A percentile compares a stretch with the other conserved stretches of the same genome.
Conservation (phyloP, 2,888 invertebrate species). For the Chrysodeixis includens region DNA sequence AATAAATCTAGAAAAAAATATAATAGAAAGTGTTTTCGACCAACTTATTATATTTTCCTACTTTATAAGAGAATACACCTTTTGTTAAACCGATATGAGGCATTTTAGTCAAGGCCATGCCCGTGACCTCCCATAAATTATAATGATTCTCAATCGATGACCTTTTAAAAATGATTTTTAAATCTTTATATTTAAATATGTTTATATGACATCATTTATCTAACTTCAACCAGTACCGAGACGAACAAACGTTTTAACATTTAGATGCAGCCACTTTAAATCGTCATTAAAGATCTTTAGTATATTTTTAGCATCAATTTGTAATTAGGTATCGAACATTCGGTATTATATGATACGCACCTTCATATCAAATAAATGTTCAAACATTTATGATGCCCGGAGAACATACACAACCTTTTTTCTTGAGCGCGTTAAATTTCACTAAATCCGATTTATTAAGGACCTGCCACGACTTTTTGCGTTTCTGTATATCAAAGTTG, state of each 20-base stretch:
- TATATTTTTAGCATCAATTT: background rate
- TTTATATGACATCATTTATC: slow-evolving; percentile 47
- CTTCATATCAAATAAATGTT: background rate
- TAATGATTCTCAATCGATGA: slow-evolving; percentile 37
- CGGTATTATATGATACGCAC: background rate
- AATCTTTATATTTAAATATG: slow-evolving; percentile 25
- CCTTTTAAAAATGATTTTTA: slow-evolving; percentile 43
- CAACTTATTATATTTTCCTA: background rate
- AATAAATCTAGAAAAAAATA: background rate
- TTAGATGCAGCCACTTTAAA: slow-evolving; percentile 8
- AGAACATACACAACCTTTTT: background rate
- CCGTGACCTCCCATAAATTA: slow-evolving; percentile 45
- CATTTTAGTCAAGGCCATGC: slow-evolving; percentile 17
- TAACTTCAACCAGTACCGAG: slow-evolving; percentile 13
- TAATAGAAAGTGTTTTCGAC: background rate
- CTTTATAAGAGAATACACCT: slow-evolving; percentile 5
- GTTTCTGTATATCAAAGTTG: slow-evolving; percentile 12
- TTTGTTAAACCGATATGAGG: slow-evolving; percentile 16
- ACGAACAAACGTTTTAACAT: slow-evolving; percentile 16
- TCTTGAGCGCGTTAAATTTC: slow-evolving; percentile 6
- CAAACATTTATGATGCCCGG: no score
- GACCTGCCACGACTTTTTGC: slow-evolving; percentile 19
- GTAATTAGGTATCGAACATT: background rate
- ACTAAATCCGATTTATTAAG: slow-evolving; percentile 25
- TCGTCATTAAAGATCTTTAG: background rate